These are phyloP conservation scores for Drosophila littoralis DNA, from an alignment of 1,140 invertebrate species.

Conservation along the genomic window DNA sequence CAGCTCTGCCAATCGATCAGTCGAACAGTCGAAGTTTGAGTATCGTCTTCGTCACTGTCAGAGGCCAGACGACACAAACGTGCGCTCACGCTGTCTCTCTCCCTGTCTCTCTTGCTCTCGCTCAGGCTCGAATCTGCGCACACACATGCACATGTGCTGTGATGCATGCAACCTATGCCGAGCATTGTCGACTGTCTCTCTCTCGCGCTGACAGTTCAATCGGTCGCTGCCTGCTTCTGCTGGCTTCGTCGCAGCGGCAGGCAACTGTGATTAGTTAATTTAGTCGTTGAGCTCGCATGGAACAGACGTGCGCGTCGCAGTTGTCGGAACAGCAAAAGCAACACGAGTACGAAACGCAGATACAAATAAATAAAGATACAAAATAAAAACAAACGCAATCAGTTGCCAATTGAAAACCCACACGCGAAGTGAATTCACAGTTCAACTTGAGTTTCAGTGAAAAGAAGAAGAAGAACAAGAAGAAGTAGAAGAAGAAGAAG, in stretches of 20 bases:
- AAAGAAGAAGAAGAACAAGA: conserved; percentile 7
- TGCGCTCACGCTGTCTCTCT: conserved; percentile 28
- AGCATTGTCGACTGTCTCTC: conserved; percentile 39
- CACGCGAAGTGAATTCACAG: conserved; percentile 36
- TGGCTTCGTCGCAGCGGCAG: conserved; percentile 74
- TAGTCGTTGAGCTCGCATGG: conserved; percentile 82
- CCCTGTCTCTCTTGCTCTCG: not conserved
- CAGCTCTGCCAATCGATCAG: conserved; percentile 54
- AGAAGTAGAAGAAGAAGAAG: conserved; percentile 3
- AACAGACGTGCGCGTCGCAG: conserved; percentile 81
- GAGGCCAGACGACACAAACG: conserved; percentile 2
- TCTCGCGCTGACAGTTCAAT: conserved; percentile 78
- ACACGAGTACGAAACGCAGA: conserved; percentile 22
- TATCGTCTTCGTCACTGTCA: conserved; percentile 74
- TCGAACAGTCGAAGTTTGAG: conserved; percentile 31
- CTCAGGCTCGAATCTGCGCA: conserved; percentile 4
- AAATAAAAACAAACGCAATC: conserved; percentile 13
- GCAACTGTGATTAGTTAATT: conserved; percentile 83
- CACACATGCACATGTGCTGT: conserved; percentile 1
- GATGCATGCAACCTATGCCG: not conserved
- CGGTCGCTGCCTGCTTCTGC: conserved; percentile 52
- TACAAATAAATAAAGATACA: conserved; percentile 19
- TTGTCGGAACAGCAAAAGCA: conserved; percentile 44
- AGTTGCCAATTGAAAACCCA: not conserved
- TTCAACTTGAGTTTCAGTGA: conserved; percentile 28